A percentile compares a stretch with the other conserved stretches of the same genome.
These are phyloP conservation scores for Pachyseris speciosa DNA, from an alignment of 64 coral and sea anemone genomes.

Conservation along the genomic window DNA sequence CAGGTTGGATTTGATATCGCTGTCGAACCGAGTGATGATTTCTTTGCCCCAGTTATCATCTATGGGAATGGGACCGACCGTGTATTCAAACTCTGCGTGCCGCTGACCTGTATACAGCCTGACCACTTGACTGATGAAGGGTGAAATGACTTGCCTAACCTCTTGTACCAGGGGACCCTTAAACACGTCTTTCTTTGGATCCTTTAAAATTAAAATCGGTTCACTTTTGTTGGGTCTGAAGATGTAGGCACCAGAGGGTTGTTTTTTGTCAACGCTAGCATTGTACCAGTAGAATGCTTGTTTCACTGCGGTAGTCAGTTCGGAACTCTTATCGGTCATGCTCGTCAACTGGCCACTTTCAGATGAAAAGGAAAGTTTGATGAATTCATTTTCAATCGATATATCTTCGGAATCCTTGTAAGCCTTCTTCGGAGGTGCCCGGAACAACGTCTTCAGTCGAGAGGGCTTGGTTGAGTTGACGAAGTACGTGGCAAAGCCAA, in stretches of 20 bases:
- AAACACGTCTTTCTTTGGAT: constrained; percentile 35
- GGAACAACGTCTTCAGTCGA: not conserved
- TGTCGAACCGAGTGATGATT: constrained; percentile 88
- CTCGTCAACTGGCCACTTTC: constrained; percentile 67
- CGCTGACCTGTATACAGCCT: constrained; percentile 73
- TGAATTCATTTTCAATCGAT: constrained; percentile 78
- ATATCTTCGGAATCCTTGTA: constrained; percentile 13
- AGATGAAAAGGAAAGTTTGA: constrained; percentile 70
- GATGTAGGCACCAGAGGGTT: constrained; percentile 90
- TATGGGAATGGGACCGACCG: constrained; percentile 88
- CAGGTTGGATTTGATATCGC: constrained; percentile 80
- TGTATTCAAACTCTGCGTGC: constrained; percentile 96
- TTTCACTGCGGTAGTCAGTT: constrained; percentile 61
- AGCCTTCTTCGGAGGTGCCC: not conserved
- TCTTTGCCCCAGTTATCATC: constrained; percentile 84
- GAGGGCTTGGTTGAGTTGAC: constrained; percentile 57
- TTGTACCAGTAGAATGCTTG: constrained; percentile 98
- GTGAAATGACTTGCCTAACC: constrained; percentile 79
- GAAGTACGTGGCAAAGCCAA: constrained; percentile 84
- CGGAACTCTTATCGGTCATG: constrained; percentile 79
- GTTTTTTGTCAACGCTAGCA: constrained; percentile 61
- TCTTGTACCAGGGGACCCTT: constrained; percentile 85
- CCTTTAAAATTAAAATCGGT: constrained; percentile 43
- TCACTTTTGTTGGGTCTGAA: constrained; percentile 83
- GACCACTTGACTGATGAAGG: constrained; percentile 85